Evolutionary conservation across 2,113 vertebrate genomes (phyloP).

Genomic region (Sinocyclocheilus anophthalmus): DNA sequence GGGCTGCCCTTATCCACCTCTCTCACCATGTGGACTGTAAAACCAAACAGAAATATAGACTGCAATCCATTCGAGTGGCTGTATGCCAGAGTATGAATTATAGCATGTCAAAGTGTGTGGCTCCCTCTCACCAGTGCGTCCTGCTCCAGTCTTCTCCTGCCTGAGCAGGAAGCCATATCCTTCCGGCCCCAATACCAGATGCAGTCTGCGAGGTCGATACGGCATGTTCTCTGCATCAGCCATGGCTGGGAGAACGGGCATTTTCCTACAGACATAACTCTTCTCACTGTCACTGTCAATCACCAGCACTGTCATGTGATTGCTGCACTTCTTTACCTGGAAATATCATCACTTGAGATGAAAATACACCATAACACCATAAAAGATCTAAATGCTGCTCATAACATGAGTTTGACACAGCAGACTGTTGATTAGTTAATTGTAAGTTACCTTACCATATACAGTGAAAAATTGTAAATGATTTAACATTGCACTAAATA

Average conservation of each 20-base stretch:
- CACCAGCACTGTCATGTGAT: conserved; percentile 84
- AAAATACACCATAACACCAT: background rate
- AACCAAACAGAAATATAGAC: background rate
- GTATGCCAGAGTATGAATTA: background rate
- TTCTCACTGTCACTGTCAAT: conserved; percentile 79
- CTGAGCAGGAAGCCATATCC: conserved; percentile 91
- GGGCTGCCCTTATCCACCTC: conserved; percentile 87
- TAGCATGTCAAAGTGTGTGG: background rate
- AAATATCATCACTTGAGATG: background rate
- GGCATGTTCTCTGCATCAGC: conserved; percentile 80
- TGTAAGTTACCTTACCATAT: background rate
- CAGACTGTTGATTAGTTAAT: background rate
- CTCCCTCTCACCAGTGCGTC: conserved; percentile 72
- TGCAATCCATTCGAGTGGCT: conserved; percentile 1
- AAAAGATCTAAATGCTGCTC: background rate
- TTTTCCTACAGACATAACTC: conserved; percentile 73
- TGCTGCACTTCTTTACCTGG: conserved; percentile 81
- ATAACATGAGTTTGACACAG: background rate
- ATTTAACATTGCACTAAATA: background rate
- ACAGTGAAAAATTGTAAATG: background rate
- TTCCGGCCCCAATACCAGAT: conserved; percentile 75
- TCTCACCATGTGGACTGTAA: conserved; percentile 84
- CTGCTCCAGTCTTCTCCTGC: conserved; percentile 75
- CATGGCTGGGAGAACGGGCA: conserved; percentile 78
- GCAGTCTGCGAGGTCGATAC: conserved; percentile 76